Evolutionary conservation across 2,888 invertebrate species (phyloP).

Genomic region (Eurois occulta): DNA sequence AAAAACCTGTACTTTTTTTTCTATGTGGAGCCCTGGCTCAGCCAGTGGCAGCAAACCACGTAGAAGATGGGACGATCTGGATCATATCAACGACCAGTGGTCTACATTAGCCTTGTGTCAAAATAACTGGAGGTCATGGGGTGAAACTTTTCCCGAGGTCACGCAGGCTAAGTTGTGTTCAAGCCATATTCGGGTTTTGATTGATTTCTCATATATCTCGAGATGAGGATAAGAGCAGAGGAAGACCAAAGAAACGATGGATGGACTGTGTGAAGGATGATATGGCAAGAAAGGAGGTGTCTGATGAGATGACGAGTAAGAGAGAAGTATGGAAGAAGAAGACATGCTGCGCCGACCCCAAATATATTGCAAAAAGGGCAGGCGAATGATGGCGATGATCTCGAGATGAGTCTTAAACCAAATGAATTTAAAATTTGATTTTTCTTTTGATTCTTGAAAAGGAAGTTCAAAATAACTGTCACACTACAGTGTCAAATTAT

Average conservation of each 20-base stretch:
- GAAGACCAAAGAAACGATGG: too few species aligned
- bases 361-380: too few species aligned
- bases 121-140: background rate
- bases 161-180: background rate
- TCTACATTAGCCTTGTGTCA: background rate
- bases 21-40: background rate
- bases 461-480: background rate
- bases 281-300: too few species aligned
- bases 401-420: background rate
- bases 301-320: too few species aligned
- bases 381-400: too few species aligned
- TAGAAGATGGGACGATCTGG: background rate
- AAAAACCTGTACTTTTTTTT: background rate
- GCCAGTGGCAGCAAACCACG: background rate
- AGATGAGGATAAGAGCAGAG: too few species aligned
- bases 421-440: background rate
- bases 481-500: constrained; percentile 5
- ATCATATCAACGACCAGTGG: background rate
- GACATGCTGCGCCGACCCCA: too few species aligned
- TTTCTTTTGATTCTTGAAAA: background rate
- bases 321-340: too few species aligned
- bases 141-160: background rate
- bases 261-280: too few species aligned
- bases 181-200: background rate
- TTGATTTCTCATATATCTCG: background rate